A percentile compares a stretch with the other conserved stretches of the same genome.
phyloP scores from a whole-genome alignment of 2,113 vertebrate genomes.

The Potamarius usumacintae region DNA sequence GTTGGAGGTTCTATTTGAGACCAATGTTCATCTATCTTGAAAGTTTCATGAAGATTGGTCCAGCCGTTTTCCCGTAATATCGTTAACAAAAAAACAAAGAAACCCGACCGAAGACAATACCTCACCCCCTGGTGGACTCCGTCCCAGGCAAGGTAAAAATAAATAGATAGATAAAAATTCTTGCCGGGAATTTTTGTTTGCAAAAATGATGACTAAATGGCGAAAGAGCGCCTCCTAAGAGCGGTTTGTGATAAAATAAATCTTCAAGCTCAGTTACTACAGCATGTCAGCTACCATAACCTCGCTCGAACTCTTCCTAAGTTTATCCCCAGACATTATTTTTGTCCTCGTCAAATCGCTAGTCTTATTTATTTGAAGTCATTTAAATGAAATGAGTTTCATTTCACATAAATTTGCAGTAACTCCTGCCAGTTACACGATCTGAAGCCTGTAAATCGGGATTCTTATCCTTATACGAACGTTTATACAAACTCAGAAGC shows the following conservation, averaged over 20 bases:
- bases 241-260: not conserved
- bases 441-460: not conserved
- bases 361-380: not conserved
- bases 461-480: no score
- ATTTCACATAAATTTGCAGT: not conserved
- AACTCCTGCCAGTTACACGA: not conserved
- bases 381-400: not conserved
- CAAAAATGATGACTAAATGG: not conserved
- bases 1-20: no score
- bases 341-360: not conserved
- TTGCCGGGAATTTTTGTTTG: no score
- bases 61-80: no score
- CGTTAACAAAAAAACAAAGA: no score
- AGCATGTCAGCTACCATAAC: not conserved
- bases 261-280: not conserved
- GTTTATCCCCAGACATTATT: not conserved
- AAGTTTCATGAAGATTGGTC: no score
- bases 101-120: no score
- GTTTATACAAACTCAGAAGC: not conserved
- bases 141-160: no score
- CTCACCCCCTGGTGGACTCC: no score
- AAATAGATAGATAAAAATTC: no score
- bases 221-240: not conserved
- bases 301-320: not conserved
- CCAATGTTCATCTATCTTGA: no score